Base-by-base conservation (phyloP, 2,797 vertebrate genomes). In the Paedocypris micromegethes region DNA sequence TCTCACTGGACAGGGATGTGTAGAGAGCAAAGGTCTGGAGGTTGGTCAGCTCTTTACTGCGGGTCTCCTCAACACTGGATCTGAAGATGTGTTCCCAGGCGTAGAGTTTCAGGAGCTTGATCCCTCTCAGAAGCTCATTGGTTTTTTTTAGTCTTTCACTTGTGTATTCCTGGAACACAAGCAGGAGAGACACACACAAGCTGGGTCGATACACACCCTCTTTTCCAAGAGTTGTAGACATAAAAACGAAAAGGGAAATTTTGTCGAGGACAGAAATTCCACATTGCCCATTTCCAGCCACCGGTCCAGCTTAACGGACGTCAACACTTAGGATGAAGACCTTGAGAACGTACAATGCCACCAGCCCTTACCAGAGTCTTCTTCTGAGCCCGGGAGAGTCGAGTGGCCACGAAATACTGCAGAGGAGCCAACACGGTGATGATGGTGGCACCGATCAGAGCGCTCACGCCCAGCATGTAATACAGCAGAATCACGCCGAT, bases 361-460 rank as follows among this genome's bases (percentile, higher is more conserved):
- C 3, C 51, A 4, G 1, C 23, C 6, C 93, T 93, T 77, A 98
- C 96, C 90, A 98, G 77, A 0, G 97, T 98, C 88, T 91, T 97
- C 79, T 95, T 90, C 81, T 99, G 97, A 43, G 95, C 94, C 67
- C 95, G 93, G 4, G 97, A 97, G 55, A 99, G 91, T 77, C 94
- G 98, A 54, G 95, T 99, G 73, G 97, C 97, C 81, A 99, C 94
- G 50, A 98, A 97, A 77, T 99, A 99, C 84, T 99, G 97, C 42
- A 99, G 91, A 2, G 97, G 97, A 45, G 94, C 95, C 72, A 99
- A 88, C 3, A 96, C 87, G 9, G 94, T 91, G 76, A 99, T 99
- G 75, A 99, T 93, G 0, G 90, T 93, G 2, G 97, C 95, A 80
- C 97, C 97, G 48, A 98, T 95, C 84, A 99, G 90, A 88, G 97